Percentiles rank a stretch among this genome's conserved stretches.
phyloP scores from a whole-genome alignment of 1,140 invertebrate genomes.

The Saxidomus purpurata region DNA sequence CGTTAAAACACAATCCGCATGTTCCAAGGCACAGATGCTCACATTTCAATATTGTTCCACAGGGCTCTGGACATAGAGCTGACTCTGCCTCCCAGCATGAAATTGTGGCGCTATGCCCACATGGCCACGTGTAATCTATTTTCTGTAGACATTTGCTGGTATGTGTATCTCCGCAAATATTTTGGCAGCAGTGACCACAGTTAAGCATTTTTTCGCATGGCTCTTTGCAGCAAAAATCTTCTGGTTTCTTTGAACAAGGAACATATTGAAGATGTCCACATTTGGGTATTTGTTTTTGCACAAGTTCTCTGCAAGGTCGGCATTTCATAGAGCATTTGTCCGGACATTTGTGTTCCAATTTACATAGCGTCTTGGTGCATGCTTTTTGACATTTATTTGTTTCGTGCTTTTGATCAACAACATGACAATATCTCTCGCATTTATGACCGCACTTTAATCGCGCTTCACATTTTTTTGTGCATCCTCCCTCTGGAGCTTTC shows the following conservation, averaged over 20 bases:
- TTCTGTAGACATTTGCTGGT: constrained; percentile 52
- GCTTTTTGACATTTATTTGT: constrained; percentile 76
- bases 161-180: constrained; percentile 89
- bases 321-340: constrained; percentile 4
- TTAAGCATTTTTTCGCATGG: constrained; percentile 67
- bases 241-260: constrained; percentile 65
- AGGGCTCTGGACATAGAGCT: constrained; percentile 58
- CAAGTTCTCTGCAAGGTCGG: background rate
- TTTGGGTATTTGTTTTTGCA: background rate
- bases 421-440: constrained; percentile 38
- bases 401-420: constrained; percentile 8
- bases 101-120: constrained; percentile 80
- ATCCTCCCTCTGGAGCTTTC: background rate
- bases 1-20: constrained; percentile 87
- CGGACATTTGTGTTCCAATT: background rate
- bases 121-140: constrained; percentile 72
- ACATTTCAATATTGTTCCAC: constrained; percentile 70
- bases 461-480: background rate
- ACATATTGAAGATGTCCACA: constrained; percentile 49
- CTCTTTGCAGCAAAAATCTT: constrained; percentile 60
- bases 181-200: constrained; percentile 89
- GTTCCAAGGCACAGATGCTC: constrained; percentile 76
- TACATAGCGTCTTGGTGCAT: constrained; percentile 66
- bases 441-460: constrained; percentile 38
- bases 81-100: constrained; percentile 72